Conservation (phyloP, 2,888 invertebrate species). For the Machimus atricapillus region DNA sequence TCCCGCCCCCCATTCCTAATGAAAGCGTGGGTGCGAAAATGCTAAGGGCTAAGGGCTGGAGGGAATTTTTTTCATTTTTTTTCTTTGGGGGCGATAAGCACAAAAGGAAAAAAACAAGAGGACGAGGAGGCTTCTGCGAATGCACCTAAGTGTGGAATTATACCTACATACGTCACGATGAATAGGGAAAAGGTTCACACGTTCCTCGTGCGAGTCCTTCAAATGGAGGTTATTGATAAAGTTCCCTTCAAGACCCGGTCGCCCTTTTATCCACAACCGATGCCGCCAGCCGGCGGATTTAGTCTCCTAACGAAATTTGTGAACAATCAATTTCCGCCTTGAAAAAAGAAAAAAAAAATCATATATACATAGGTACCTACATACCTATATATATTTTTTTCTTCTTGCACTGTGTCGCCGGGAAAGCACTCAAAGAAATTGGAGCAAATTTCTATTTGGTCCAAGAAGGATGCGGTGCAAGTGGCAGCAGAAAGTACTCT, state of each 20-base stretch:
- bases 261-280: background rate
- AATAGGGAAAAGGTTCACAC: slow-evolving; percentile 11
- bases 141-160: slow-evolving; percentile 29
- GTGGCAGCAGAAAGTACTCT: slow-evolving; percentile 1
- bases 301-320: background rate
- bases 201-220: background rate
- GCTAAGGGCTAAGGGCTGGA: background rate
- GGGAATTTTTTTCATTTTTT: background rate
- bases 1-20: background rate
- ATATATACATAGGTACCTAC: too few species aligned
- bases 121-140: background rate
- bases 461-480: background rate
- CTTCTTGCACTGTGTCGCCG: background rate
- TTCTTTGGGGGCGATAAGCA: background rate
- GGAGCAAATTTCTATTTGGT: background rate
- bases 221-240: slow-evolving; percentile 14
- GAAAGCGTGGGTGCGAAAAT: slow-evolving; percentile 15
- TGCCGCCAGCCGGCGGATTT: background rate
- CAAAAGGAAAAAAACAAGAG: background rate
- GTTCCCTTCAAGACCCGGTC: background rate
- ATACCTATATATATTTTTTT: background rate
- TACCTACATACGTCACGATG: background rate
- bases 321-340: background rate
- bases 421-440: slow-evolving; percentile 15
- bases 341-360: background rate